Base-by-base conservation (phyloP, 2,888 invertebrate species). In the Sylvicola cinctus region DNA sequence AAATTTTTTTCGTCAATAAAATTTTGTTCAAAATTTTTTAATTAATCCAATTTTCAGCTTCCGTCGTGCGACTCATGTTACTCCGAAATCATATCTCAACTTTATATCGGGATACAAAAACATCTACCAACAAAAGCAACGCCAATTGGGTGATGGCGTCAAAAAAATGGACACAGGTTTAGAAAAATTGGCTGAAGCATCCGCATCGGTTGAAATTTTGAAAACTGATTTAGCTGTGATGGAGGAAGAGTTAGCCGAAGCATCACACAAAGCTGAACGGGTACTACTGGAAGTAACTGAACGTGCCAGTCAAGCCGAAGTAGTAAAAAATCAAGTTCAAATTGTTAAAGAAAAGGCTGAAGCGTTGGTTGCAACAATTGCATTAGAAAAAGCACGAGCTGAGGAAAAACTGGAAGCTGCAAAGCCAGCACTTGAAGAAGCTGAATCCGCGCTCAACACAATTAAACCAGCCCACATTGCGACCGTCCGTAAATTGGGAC, bases 401-500 rank as follows among this genome's bases (percentile, higher is more conserved):
- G 90, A 91, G 58, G 73, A 76, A 45, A 95, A 95, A 51, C 54
- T 95, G 26, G 91, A 93, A 61, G 91, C 87, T 3, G 95, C 95
- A 2, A 84, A 88, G 48, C 95, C 95, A 0, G 93, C 93, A 0
- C 58, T 95, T 20, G 88, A 90, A 55, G 90, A 91, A 60, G 95
- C 95, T 0, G 93, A 93, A 56, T 71, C 80, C 26, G 93, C 95
- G 0, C 61, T 95, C 14, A 90, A 91, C 49, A 95, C 95, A 0
- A 95, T 95, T 38, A 93, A 93, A 54, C 91, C 90, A 28, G 88
- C 91, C 4, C 91, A 95, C 51, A 95, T 95, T 51, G 78, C 90
- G 2, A 88, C 88, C 32, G 93, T 95, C 2, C 66, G 93, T 43
- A 95, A 95, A 57, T 59, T 95, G 35, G 93, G 90, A 7, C 68